Evolutionary conservation across 2,113 vertebrate genomes (phyloP).

Genomic region (Tor tambroides): DNA sequence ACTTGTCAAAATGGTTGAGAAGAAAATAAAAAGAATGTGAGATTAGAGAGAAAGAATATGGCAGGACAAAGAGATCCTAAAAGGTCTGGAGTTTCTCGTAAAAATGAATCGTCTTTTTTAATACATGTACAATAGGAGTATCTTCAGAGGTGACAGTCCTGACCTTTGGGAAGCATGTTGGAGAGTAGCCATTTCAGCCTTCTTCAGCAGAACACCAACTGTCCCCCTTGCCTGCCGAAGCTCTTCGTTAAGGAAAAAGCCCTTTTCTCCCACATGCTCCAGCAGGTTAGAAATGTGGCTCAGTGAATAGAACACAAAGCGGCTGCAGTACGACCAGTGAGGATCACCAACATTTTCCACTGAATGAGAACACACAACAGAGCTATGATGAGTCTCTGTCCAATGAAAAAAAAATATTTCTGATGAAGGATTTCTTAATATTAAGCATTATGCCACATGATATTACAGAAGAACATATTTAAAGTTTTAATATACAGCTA

Average conservation of each 20-base stretch:
- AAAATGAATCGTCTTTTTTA: background rate
- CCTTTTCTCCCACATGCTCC: constrained; percentile 66
- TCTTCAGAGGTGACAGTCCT: constrained; percentile 13
- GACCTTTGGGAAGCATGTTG: constrained; percentile 72
- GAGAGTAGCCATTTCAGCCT: constrained; percentile 73
- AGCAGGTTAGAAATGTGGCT: constrained; percentile 68
- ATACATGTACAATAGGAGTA: background rate
- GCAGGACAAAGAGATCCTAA: background rate
- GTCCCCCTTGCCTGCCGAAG: constrained; percentile 61
- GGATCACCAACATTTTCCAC: constrained; percentile 69
- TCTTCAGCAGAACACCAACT: constrained; percentile 67
- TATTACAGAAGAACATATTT: too few species aligned
- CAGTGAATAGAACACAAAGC: constrained; percentile 72
- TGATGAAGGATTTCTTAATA: background rate
- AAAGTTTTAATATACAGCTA: too few species aligned
- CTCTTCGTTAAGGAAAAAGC: constrained; percentile 64
- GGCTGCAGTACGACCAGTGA: constrained; percentile 77
- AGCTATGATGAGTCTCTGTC: background rate
- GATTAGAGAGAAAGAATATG: background rate
- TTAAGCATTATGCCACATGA: too few species aligned
- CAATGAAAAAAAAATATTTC: background rate
- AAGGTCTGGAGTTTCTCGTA: background rate
- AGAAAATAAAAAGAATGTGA: background rate
- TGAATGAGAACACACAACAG: constrained; percentile 54
- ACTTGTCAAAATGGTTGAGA: background rate